Conservation (phyloP, 2,113 vertebrate species). For the Ammodytes dubius region DNA sequence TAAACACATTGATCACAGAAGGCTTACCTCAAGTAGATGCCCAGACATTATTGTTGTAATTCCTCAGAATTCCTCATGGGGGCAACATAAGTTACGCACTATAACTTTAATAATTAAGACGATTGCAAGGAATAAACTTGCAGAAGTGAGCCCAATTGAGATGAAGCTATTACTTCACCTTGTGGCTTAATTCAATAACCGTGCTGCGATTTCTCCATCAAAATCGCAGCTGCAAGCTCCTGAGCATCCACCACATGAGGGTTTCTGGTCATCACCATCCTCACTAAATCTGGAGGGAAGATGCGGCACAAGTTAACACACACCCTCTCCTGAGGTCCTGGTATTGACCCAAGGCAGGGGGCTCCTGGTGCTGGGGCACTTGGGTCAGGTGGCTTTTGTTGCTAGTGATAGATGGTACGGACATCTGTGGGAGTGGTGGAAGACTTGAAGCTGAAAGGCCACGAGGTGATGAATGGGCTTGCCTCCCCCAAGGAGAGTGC, state of each 20-base stretch:
- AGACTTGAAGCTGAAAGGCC: slow-evolving; percentile 54
- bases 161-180: not conserved
- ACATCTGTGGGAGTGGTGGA: slow-evolving; percentile 66
- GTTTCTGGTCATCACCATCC: slow-evolving; percentile 93
- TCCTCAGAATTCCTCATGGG: too few species aligned
- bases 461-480: slow-evolving; percentile 65
- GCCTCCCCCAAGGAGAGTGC: slow-evolving; percentile 80
- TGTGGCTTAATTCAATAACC: slow-evolving; percentile 84
- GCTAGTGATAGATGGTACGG: slow-evolving; percentile 66
- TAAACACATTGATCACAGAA: too few species aligned
- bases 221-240: slow-evolving; percentile 95
- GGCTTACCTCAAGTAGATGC: too few species aligned
- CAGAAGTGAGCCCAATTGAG: not conserved
- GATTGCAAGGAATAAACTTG: not conserved
- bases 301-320: slow-evolving; percentile 95
- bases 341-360: slow-evolving; percentile 79
- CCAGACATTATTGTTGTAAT: too few species aligned
- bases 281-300: slow-evolving; percentile 93
- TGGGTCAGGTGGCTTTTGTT: slow-evolving; percentile 43
- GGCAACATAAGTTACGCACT: too few species aligned
- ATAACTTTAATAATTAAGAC: not conserved
- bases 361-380: slow-evolving; percentile 78
- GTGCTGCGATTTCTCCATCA: slow-evolving; percentile 92
- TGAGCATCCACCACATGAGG: slow-evolving; percentile 94
- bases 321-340: slow-evolving; percentile 91